These are phyloP conservation scores for Prinia subflava DNA, from an alignment of 2,113 vertebrate species.

Conservation along the genomic window DNA sequence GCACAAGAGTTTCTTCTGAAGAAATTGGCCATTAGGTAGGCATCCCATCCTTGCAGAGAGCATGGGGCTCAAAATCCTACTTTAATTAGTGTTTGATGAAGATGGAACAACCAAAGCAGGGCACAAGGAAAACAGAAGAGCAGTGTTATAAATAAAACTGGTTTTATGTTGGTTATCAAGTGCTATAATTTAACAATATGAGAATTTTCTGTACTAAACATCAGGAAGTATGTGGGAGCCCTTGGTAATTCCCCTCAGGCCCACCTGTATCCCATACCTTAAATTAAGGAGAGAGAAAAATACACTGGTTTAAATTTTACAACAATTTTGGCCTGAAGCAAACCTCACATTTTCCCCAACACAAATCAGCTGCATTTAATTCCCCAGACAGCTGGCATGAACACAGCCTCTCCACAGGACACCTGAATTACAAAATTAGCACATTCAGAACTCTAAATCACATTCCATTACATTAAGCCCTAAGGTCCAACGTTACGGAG, in stretches of 20 bases:
- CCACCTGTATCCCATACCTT: conserved; percentile 40
- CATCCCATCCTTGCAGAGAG: neutral
- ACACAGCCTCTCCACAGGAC: conserved; percentile 64
- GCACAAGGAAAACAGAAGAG: neutral
- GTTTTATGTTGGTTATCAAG: neutral
- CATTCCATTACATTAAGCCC: conserved; percentile 69
- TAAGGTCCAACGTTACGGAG: conserved; percentile 52
- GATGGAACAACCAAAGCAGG: neutral
- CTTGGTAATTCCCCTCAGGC: conserved; percentile 30
- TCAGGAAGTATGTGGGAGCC: neutral
- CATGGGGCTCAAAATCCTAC: neutral
- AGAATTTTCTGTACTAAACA: conserved; percentile 8
- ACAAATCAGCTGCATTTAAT: conserved; percentile 70
- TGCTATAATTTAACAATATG: conserved; percentile 13
- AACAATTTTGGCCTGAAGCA: conserved; percentile 63
- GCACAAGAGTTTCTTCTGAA: neutral
- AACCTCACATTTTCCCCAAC: conserved; percentile 63
- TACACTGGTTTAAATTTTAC: conserved; percentile 65
- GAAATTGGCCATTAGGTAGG: neutral
- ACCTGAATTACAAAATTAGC: conserved; percentile 72
- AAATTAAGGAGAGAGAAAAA: conserved; percentile 59
- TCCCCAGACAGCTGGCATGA: conserved; percentile 66
- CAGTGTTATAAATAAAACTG: conserved; percentile 1
- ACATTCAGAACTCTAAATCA: conserved; percentile 70
- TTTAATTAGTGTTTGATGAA: conserved; percentile 5